Evolutionary conservation across 2,888 invertebrate genomes (phyloP), one percentile per base, ranked within the genome.

Genomic region (Orthosia gracilis): DNA sequence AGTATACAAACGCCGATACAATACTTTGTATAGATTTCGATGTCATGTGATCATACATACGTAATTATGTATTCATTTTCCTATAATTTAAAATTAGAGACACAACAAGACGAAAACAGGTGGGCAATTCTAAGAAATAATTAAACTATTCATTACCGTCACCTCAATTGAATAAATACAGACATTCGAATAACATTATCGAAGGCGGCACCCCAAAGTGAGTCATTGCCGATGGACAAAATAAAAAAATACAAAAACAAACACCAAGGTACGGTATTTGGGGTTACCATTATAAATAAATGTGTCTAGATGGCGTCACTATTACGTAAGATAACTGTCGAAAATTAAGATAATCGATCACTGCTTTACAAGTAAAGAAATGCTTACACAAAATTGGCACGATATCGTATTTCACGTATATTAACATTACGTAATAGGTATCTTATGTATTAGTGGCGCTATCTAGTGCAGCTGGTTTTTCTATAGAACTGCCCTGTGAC

Each of bases 21-120:
- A 83, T 76, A 76, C 18, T 80, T 72, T 78, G 82, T 79, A 85
- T 68, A 69, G 49, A 77, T 85, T 82, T 86, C 84, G 84, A 85
- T 85, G 85, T 86, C 76, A 78, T 79, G 76, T 81, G 64, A 83
- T 78, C 59, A 64, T 82, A 75, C 64, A 70, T 80, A 82, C 52
- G 65, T 76, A 75, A 73, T 80, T 62, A 74, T 67, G 69, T 73
- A 71, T 78, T 70, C 18, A 78, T 52, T 68, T 59, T 49, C 23
- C 55, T 78, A 70, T 50, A 15, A 68, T n/a, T 68, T 73, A 77
- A 69, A 57, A 57, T 73, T 73, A 71, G 15, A 68, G 59, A 79
- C 71, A 69, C 67, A 83, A 82, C 62, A 74, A 76, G 47, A 75
- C 69, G 54, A 69, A 83, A 72, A 73, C 76, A 83, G 75, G 76